Base-by-base conservation (phyloP, 2,113 vertebrate species). In the Echinops telfairi region DNA sequence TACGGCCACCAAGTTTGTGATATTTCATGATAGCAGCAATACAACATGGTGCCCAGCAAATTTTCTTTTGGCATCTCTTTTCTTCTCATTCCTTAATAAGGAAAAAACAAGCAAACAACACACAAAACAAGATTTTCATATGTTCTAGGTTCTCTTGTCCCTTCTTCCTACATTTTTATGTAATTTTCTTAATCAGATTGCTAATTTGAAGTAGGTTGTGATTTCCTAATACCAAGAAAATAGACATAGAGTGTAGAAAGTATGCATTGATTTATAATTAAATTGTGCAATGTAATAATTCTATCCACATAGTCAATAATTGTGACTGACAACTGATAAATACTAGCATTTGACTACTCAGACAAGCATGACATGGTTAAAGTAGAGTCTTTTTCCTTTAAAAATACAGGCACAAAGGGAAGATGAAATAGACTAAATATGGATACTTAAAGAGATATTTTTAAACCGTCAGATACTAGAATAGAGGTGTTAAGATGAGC, bases 381-480 rank as follows among this genome's bases (percentile, higher is more conserved):
- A 8, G 66, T 0, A 29, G 1, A 71, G 3, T 70, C 1, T 6
- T 33, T 91, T 92, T 40, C 17, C 23, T 82, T 83, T 87, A 57
- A 6, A 88, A 88, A 86, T 60, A 60, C 8, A 58, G 1, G 89
- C 4, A 82, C 7, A 84, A 3, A 47, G 5, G 36, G 9, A 27
- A 77, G 38, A 88, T 5, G 0, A 79, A 60, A 27, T 17, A 84
- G 89, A 91, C 47, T 53, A 53, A 53, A 53, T 53, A 53, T 38
- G 33, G 10, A 62, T 19, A 66, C 36, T 40, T 64, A 73, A 87
- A 79, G 16, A 92, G n/a, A 70, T n/a, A 58, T 70, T 77, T 90
- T 79, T 93, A 29, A 94, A 90, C 20, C 31, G 23, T 70, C 53
- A 92, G 57, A 58, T 70, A 88, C 47, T 43, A 47, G 83, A 92